phyloP scores from a whole-genome alignment of 2,888 invertebrate species.

The Periphyllus acericola region DNA sequence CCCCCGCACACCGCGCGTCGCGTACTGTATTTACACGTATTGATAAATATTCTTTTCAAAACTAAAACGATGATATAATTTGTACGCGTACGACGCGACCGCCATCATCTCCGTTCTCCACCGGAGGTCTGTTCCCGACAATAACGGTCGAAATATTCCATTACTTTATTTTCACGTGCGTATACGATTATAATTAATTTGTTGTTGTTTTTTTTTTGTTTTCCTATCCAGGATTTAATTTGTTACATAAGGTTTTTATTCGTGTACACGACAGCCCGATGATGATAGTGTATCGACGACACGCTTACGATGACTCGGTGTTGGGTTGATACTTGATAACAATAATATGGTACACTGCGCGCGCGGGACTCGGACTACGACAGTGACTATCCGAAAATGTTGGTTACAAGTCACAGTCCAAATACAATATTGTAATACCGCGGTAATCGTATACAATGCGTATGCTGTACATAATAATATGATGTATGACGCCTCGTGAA shows the following conservation, averaged over 20 bases:
- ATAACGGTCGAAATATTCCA: background rate
- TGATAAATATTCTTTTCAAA: background rate
- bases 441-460: too few relatives aligned
- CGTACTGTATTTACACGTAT: too few relatives aligned
- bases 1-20: too few relatives aligned
- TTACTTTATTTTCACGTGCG: background rate
- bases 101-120: background rate
- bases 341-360: background rate
- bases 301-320: background rate
- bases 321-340: background rate
- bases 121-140: background rate
- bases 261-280: background rate
- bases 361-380: background rate
- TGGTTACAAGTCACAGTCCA: background rate
- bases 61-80: background rate
- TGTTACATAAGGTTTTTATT: background rate
- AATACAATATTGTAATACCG: background rate
- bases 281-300: background rate
- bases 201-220: background rate
- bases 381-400: background rate
- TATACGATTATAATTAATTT: background rate
- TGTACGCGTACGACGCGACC: background rate
- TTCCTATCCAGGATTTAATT: background rate
- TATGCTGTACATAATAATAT: background rate
- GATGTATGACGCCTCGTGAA: conserved; percentile 1